phyloP scores from a whole-genome alignment of 2,888 invertebrate genomes.

The Orchestes rusci region DNA sequence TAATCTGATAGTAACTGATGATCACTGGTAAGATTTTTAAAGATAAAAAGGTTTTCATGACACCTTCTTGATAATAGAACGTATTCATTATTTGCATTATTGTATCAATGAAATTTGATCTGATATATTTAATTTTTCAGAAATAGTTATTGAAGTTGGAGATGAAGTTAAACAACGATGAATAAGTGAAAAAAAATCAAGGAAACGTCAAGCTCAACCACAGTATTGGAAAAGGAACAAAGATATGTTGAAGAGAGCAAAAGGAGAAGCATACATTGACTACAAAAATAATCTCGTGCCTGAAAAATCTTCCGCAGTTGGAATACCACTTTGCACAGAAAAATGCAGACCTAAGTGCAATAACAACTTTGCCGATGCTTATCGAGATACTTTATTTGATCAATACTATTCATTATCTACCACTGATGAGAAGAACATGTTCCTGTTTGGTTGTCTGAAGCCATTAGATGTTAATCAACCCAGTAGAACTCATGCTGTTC shows the following conservation, averaged over 20 bases:
- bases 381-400: conserved; percentile 17
- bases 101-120: too few relatives aligned
- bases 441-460: conserved; percentile 16
- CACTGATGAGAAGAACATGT: conserved; percentile 15
- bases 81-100: too few relatives aligned
- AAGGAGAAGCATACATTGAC: conserved; percentile 18
- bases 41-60: too few relatives aligned
- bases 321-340: conserved; percentile 17
- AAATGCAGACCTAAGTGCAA: conserved; percentile 19
- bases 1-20: too few relatives aligned
- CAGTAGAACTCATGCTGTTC: conserved; percentile 12
- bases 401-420: conserved; percentile 19
- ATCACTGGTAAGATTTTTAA: too few relatives aligned
- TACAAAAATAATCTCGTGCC: conserved; percentile 20
- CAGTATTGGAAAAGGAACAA: conserved; percentile 17
- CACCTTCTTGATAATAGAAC: too few relatives aligned
- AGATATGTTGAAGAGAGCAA: conserved; percentile 17
- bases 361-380: conserved; percentile 13
- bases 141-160: conserved; percentile 11
- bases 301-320: conserved; percentile 17
- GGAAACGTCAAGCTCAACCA: conserved; percentile 18
- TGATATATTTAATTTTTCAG: too few relatives aligned
- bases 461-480: conserved; percentile 18
- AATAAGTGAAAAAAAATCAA: conserved; percentile 17
- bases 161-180: conserved; percentile 5